A percentile compares a stretch with the other conserved stretches of the same genome.
phyloP scores from a whole-genome alignment of 2,113 vertebrate species.

The Probosciger aterrimus region DNA sequence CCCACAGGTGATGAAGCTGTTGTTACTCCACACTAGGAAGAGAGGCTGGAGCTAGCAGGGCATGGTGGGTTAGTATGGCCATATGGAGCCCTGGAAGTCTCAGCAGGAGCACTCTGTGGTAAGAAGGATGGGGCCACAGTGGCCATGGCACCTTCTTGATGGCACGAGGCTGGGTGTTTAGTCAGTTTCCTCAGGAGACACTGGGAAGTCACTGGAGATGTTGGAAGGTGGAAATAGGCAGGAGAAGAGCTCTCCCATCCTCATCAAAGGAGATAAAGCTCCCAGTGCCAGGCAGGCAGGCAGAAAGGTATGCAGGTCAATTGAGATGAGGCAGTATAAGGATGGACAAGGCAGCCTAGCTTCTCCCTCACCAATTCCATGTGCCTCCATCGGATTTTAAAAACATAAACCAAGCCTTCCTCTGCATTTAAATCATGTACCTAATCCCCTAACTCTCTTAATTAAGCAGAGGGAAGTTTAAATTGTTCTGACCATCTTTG shows the following conservation, averaged over 20 bases:
- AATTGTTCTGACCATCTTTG: slow-evolving; percentile 80
- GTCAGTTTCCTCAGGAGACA: neutral
- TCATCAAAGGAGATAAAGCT: fast-evolving
- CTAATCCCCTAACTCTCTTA: slow-evolving; percentile 74
- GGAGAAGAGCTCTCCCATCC: neutral
- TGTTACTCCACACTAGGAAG: fast-evolving
- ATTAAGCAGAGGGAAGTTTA: slow-evolving; percentile 75
- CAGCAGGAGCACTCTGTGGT: fast-evolving
- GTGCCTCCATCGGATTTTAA: slow-evolving; percentile 11
- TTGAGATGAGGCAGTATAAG: neutral
- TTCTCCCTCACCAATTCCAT: neutral
- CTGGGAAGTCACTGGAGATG: neutral
- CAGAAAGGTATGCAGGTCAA: neutral
- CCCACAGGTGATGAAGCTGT: fast-evolving
- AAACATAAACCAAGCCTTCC: slow-evolving; percentile 40
- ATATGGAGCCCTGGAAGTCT: neutral
- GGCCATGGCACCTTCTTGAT: fast-evolving
- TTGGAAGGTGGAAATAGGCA: neutral
- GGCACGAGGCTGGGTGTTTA: neutral
- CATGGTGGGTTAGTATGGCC: fast-evolving
- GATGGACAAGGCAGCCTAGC: neutral
- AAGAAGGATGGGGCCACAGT: neutral
- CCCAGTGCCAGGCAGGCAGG: neutral
- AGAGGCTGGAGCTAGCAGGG: neutral
- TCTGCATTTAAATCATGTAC: slow-evolving; percentile 36